Conservation (phyloP, 2,797 vertebrate genomes). For the Acomys russatus region DNA sequence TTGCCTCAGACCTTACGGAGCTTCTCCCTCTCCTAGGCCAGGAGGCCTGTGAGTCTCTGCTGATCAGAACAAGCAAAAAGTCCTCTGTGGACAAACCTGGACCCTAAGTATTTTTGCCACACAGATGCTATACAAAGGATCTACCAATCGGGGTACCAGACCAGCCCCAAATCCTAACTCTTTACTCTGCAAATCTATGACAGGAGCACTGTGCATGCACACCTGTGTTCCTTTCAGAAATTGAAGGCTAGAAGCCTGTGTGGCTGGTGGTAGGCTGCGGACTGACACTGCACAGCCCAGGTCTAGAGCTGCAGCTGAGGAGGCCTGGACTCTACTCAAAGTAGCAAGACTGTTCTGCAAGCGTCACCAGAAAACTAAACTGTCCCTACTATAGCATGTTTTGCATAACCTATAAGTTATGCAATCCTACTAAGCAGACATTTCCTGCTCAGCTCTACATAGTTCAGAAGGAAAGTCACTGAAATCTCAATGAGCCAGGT, state of each 20-base stretch:
- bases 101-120: not conserved
- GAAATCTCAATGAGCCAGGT: not conserved
- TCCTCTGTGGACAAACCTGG: not conserved
- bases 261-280: not conserved
- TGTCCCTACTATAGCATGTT: not conserved
- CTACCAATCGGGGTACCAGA: not conserved
- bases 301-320: not conserved
- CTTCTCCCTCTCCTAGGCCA: not conserved
- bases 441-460: not conserved
- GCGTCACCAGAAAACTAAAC: not conserved
- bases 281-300: not conserved
- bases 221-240: not conserved
- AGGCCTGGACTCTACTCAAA: not conserved
- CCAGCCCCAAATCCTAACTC: no score
- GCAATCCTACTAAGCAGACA: not conserved
- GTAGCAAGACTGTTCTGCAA: not conserved
- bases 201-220: not conserved
- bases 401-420: not conserved
- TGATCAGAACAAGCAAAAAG: not conserved
- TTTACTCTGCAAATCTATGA: not conserved
- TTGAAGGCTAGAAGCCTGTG: not conserved
- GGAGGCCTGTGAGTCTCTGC: not conserved
- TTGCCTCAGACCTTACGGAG: not conserved
- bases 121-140: not conserved
- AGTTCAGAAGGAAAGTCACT: not conserved